Base-by-base conservation (phyloP, 1,140 invertebrate genomes). In the Polyergus mexicanus region DNA sequence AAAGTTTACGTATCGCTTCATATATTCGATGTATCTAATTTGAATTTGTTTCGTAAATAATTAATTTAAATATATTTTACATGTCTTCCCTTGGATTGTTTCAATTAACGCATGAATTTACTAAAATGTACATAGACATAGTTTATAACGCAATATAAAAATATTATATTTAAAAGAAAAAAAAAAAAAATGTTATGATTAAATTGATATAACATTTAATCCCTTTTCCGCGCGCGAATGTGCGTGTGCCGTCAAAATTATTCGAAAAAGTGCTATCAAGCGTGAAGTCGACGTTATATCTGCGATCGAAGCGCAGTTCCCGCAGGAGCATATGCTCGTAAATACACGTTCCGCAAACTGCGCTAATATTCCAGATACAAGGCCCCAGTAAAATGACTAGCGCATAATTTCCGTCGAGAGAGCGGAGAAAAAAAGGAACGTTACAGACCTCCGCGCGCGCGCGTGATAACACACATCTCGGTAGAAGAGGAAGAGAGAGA, bases 331-430 rank as follows among this genome's bases (percentile, higher is more conserved):
- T 22, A 47, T 22, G 19, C 56, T 28, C 78, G 11, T 41, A 38
- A 71, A 35, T 32, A 22, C 63, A 68, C 19, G 51, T 71, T 72
- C 54, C 65, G 25, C 38, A 54, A 81, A 58, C 41, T 72, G 66
- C 78, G 28, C 38, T 72, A 83, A 83, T 83, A 72, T 38, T 60
- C 68, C 54, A 35, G 68, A 72, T 58, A 56, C 32, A 41, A 47
- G n/a, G n/a, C 32, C 47, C 28, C 62, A 3, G 13, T 16, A 47
- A 63, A 81, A 81, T 66, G 66, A 38, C 51, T n/a, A 38, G 77
- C 63, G 54, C 78, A 60, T 83, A 69, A 80, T 80, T 80, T 28
- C 63, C 56, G 38, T 60, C 54, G 19, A 51, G 47, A 51, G 13
- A 41, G 54, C 66, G 77, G 54, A 56, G 63, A 32, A 58, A 65